phyloP scores from a whole-genome alignment of 2,113 vertebrate species.

The Psophia crepitans region DNA sequence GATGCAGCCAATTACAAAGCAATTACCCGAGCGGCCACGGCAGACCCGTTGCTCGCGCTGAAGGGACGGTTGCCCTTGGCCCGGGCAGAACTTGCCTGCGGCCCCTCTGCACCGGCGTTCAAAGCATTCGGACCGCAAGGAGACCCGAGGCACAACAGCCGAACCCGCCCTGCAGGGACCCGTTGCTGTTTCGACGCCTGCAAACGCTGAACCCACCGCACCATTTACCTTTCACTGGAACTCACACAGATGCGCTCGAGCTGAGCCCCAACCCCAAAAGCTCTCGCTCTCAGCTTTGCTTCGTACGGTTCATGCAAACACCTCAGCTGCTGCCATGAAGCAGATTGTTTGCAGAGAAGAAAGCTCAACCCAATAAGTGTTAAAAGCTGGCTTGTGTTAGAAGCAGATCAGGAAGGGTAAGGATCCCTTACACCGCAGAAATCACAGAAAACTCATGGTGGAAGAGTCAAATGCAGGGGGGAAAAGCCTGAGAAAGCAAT shows the following conservation, averaged over 20 bases:
- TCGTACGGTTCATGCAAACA: neutral
- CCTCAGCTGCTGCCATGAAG: neutral
- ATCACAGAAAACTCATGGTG: neutral
- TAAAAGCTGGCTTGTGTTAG: neutral
- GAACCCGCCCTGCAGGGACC: neutral
- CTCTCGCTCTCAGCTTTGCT: neutral
- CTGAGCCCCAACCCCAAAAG: neutral
- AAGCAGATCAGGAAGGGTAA: neutral
- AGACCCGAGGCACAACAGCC: constrained; percentile 45
- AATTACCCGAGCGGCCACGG: constrained; percentile 75
- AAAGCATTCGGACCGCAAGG: neutral
- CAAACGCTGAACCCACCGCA: neutral
- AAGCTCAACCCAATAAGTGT: neutral
- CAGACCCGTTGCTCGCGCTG: neutral
- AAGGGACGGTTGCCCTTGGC: neutral
- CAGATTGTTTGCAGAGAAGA: neutral
- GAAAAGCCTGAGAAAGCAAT: neutral
- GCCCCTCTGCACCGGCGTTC: neutral
- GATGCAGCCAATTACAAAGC: constrained; percentile 80
- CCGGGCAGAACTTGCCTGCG: neutral
- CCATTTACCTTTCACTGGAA: neutral
- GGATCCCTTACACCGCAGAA: neutral
- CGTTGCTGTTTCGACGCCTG: neutral
- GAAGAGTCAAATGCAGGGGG: neutral
- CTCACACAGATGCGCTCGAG: neutral